Evolutionary conservation across 2,888 invertebrate species (phyloP).

Genomic region (Zaprionus obscuricornis): DNA sequence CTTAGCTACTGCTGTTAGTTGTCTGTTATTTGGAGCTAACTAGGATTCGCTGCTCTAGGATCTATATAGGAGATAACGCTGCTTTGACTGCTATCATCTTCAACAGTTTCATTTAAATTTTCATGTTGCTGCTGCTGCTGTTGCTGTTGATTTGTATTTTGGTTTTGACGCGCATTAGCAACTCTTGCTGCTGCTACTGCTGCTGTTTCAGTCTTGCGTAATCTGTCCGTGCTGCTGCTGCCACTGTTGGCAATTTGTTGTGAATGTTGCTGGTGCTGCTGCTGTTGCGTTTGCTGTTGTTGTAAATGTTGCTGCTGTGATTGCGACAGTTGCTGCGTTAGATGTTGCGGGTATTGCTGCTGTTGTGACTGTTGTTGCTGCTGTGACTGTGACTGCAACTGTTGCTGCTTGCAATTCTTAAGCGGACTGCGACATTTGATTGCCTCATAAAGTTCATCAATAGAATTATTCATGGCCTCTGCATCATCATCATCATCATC

Average conservation of each 20-base stretch:
- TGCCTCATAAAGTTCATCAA: slow-evolving; percentile 89
- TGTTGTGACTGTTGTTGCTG: too few relatives aligned
- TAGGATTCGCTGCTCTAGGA: slow-evolving; percentile 72
- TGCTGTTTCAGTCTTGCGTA: slow-evolving; percentile 33
- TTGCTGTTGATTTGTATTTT: too few relatives aligned
- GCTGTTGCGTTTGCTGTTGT: slow-evolving; percentile 17
- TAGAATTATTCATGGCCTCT: slow-evolving; percentile 79
- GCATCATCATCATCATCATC: slow-evolving; percentile 49
- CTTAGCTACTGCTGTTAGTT: slow-evolving; percentile 7
- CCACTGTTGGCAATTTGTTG: too few relatives aligned
- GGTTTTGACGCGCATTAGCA: not conserved
- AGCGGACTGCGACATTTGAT: slow-evolving; percentile 83
- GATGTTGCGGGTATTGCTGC: slow-evolving; percentile 18
- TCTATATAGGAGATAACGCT: slow-evolving; percentile 83
- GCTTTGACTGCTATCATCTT: slow-evolving; percentile 83
- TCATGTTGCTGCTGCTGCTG: slow-evolving; percentile 38
- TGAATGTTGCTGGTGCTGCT: slow-evolving; percentile 18
- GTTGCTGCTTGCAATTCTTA: slow-evolving; percentile 23
- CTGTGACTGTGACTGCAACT: slow-evolving; percentile 20
- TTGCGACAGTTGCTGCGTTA: slow-evolving; percentile 16
- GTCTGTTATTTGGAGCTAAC: slow-evolving; percentile 41
- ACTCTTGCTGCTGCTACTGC: not conserved
- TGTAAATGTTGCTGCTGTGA: too few relatives aligned
- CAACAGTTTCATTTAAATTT: slow-evolving; percentile 75
- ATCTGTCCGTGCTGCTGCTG: slow-evolving; percentile 24